Conservation (phyloP, 2,888 invertebrate genomes). For the Scrobipalpa costella region DNA sequence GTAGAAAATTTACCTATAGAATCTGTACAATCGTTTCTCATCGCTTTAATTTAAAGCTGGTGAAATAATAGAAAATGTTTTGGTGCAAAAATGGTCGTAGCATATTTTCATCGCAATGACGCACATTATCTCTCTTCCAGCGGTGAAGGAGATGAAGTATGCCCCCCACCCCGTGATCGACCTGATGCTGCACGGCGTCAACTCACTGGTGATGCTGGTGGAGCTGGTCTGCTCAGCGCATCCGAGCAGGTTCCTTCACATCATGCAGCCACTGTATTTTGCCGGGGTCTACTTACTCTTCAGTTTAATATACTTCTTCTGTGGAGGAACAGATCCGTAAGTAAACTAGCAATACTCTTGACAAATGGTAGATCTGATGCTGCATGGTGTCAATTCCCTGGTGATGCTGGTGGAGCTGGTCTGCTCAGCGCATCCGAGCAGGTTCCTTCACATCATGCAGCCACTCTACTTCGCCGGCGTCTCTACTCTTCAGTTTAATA, state of each 20-base stretch:
- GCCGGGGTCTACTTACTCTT: conserved; percentile 83
- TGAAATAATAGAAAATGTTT: too few relatives aligned
- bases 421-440: conserved; percentile 86
- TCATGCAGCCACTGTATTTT: conserved; percentile 83
- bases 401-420: conserved; percentile 88
- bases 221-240: conserved; percentile 86
- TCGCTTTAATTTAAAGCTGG: too few relatives aligned
- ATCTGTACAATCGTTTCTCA: too few relatives aligned
- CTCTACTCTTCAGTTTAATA: conserved; percentile 84
- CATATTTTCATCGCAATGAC: background rate
- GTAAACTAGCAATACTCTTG: conserved; percentile 57
- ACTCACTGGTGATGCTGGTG: conserved; percentile 87
- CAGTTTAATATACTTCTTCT: conserved; percentile 85
- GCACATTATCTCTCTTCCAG: conserved; percentile 40
- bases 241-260: conserved; percentile 83
- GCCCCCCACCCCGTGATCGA: conserved; percentile 69
- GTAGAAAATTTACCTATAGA: too few relatives aligned
- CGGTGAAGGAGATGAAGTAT: conserved; percentile 57
- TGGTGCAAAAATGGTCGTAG: too few relatives aligned
- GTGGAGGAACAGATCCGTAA: conserved; percentile 87
- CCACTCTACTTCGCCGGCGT: conserved; percentile 82
- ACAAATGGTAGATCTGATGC: conserved; percentile 74
- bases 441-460: conserved; percentile 82
- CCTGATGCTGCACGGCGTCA: conserved; percentile 81
- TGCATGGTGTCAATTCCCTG: conserved; percentile 85